A percentile compares a stretch with the other conserved stretches of the same genome.
phyloP scores from a whole-genome alignment of 2,888 invertebrate genomes.

The Watsonalla cultraria region DNA sequence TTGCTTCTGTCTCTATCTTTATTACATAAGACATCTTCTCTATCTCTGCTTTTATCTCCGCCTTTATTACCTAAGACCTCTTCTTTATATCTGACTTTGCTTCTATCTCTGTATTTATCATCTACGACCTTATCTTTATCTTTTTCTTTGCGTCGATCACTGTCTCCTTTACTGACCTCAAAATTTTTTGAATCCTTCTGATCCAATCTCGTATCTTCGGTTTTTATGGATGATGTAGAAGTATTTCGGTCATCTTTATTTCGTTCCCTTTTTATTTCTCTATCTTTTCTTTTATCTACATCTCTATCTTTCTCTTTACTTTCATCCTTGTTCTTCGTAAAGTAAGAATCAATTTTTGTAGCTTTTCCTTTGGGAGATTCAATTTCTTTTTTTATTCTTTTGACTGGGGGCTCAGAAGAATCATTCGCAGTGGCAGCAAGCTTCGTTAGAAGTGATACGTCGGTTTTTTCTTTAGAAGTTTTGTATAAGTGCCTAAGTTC shows the following conservation, averaged over 20 bases:
- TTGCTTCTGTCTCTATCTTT: neutral
- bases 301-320: slow-evolving; percentile 3
- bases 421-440: slow-evolving; percentile 48
- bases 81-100: neutral
- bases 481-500: slow-evolving; percentile 84
- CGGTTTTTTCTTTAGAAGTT: slow-evolving; percentile 82
- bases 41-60: neutral
- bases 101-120: neutral
- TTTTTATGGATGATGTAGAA: slow-evolving; percentile 6
- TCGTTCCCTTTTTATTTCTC: slow-evolving; percentile 4
- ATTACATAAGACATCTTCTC: neutral
- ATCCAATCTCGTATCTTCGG: slow-evolving; percentile 14
- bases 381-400: slow-evolving; percentile 38
- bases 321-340: slow-evolving; percentile 12
- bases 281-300: slow-evolving; percentile 1
- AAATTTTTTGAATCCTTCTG: slow-evolving; percentile 16
- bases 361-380: slow-evolving; percentile 29
- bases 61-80: neutral
- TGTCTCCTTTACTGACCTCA: neutral
- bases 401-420: slow-evolving; percentile 34
- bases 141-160: neutral
- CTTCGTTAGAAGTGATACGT: slow-evolving; percentile 77
- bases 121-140: neutral
- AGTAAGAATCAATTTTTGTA: slow-evolving; percentile 21
- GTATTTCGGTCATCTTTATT: slow-evolving; percentile 5